A percentile compares a stretch with the other conserved stretches of the same genome.
phyloP scores from a whole-genome alignment of 2,888 invertebrate species.

The Taenaris catops region DNA sequence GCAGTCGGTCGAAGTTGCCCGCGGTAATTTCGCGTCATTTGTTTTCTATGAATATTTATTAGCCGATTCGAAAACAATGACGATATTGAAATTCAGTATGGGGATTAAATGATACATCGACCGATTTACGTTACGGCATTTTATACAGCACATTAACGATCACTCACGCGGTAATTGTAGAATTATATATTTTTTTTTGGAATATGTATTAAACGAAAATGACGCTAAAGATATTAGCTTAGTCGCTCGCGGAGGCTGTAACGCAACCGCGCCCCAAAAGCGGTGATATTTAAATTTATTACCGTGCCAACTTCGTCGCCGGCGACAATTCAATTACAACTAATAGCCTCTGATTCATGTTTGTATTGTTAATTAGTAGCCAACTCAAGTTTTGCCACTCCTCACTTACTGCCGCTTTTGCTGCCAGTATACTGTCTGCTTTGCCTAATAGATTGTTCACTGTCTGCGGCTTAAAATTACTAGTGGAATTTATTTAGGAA shows the following conservation, averaged over 20 bases:
- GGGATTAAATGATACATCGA: conserved; percentile 5
- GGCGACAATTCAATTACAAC: conserved; percentile 77
- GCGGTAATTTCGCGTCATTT: conserved; percentile 58
- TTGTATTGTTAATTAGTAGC: conserved; percentile 78
- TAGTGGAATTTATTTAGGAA: conserved; percentile 49
- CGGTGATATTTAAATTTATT: conserved; percentile 73
- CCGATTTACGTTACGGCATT: neutral
- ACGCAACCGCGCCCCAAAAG: conserved; percentile 53
- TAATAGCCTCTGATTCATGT: conserved; percentile 80
- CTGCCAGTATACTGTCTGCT: conserved; percentile 45
- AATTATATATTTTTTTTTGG: too few relatives aligned
- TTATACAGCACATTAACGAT: too few relatives aligned
- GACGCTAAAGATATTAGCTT: conserved; percentile 22
- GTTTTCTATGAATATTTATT: conserved; percentile 70
- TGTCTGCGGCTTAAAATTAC: conserved; percentile 48
- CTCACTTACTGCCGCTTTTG: conserved; percentile 57
- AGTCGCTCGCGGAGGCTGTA: conserved; percentile 33
- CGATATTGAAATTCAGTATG: conserved; percentile 29
- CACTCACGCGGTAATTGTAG: too few relatives aligned
- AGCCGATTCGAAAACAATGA: conserved; percentile 58
- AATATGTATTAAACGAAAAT: too few relatives aligned
- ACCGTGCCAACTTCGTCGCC: conserved; percentile 65
- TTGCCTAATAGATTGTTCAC: conserved; percentile 66
- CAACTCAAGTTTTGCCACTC: conserved; percentile 77
- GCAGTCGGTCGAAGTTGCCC: conserved; percentile 43